Conservation (phyloP, 2,797 vertebrate species). For the Melanotaenia boesemani region DNA sequence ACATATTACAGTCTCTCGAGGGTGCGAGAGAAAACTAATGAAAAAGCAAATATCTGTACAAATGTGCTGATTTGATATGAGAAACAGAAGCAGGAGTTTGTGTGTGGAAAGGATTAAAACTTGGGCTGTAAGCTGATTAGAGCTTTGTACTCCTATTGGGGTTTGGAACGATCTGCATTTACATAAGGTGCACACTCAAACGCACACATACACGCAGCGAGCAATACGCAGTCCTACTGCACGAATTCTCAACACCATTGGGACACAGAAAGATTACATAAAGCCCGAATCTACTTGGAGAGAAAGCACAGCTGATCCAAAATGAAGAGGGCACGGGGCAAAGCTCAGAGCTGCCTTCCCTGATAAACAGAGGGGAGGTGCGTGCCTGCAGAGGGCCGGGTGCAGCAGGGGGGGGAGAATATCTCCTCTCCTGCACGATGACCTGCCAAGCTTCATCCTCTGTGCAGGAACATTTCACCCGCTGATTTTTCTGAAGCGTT, state of each 20-base stretch:
- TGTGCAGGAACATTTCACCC: constrained; percentile 11
- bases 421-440: constrained; percentile 56
- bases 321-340: constrained; percentile 46
- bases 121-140: constrained; percentile 79
- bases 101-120: constrained; percentile 76
- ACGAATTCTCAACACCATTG: constrained; percentile 46
- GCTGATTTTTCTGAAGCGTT: constrained; percentile 28
- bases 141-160: constrained; percentile 76
- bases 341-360: constrained; percentile 54
- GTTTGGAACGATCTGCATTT: constrained; percentile 76
- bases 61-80: constrained; percentile 74
- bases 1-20: constrained; percentile 38
- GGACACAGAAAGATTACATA: constrained; percentile 67
- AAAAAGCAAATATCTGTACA: constrained; percentile 71
- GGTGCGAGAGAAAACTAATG: constrained; percentile 39
- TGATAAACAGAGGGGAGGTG: constrained; percentile 61
- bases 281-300: constrained; percentile 70
- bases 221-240: constrained; percentile 41
- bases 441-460: constrained; percentile 54
- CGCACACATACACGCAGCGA: constrained; percentile 20
- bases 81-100: constrained; percentile 76
- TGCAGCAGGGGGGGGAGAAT: constrained; percentile 34
- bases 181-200: constrained; percentile 67
- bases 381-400: constrained; percentile 26
- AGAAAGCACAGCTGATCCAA: constrained; percentile 67